Evolutionary conservation across 2,113 vertebrate species (phyloP).

Genomic region (Motacilla alba): DNA sequence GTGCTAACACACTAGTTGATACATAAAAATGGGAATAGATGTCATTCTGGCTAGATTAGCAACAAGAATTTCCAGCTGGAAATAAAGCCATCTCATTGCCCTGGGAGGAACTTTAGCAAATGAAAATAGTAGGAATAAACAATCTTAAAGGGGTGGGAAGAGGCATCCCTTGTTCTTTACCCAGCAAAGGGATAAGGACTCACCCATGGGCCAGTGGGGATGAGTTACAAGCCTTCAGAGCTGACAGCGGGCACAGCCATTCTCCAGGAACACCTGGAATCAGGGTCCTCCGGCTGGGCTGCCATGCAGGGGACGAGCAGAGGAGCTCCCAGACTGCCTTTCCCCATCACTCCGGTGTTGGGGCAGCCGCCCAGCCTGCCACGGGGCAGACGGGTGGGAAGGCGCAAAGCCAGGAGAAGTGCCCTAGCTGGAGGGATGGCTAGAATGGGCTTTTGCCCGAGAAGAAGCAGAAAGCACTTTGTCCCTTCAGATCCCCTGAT

Average conservation of each 20-base stretch:
- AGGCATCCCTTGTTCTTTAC: background rate
- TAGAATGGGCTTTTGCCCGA: background rate
- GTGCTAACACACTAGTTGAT: background rate
- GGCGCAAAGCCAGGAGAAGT: fast-evolving
- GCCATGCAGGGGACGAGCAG: background rate
- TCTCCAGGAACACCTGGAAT: background rate
- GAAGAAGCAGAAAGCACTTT: background rate
- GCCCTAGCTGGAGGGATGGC: background rate
- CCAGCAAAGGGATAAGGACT: background rate
- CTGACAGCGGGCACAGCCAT: background rate
- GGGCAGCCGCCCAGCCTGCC: fast-evolving
- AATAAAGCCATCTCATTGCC: background rate
- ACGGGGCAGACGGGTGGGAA: fast-evolving
- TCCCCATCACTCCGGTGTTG: no score
- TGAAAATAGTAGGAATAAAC: background rate
- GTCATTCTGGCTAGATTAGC: background rate
- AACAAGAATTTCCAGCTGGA: background rate
- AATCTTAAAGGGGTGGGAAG: background rate
- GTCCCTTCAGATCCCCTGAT: background rate
- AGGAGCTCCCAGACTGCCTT: background rate
- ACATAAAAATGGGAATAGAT: background rate
- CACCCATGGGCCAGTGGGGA: background rate
- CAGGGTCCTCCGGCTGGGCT: background rate
- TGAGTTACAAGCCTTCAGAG: background rate
- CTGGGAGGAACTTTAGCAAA: background rate